Conservation (phyloP, 2,888 invertebrate species). For the Hyalella azteca region DNA sequence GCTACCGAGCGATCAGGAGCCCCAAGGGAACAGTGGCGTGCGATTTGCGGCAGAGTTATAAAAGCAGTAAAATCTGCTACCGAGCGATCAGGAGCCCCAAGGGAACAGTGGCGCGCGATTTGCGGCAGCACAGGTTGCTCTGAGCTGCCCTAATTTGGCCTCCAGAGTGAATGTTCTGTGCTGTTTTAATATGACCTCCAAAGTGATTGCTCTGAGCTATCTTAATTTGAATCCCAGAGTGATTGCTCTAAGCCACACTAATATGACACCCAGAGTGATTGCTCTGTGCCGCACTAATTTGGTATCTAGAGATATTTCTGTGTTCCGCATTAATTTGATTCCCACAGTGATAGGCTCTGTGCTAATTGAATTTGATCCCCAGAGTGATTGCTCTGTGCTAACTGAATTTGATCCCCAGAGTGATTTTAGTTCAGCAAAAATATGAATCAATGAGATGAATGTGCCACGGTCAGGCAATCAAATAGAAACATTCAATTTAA, state of each 20-base stretch:
- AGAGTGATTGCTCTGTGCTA: background rate
- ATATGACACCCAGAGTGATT: background rate
- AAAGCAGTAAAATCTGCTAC: background rate
- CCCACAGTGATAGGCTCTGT: background rate
- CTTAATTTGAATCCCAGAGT: slow-evolving; percentile 3
- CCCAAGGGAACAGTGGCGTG: background rate
- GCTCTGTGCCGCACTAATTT: background rate
- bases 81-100: slow-evolving; percentile 1
- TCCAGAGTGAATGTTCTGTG: background rate
- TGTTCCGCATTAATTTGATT: background rate
- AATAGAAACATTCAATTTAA: too few relatives aligned
- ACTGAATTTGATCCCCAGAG: too few relatives aligned
- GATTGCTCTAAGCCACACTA: background rate
- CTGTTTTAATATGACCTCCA: background rate
- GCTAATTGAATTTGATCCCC: background rate
- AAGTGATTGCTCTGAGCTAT: background rate
- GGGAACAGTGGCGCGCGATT: background rate
- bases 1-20: background rate
- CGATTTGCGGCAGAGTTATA: slow-evolving; percentile 28
- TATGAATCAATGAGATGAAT: too few relatives aligned
- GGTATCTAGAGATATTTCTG: background rate
- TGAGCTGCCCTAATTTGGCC: background rate
- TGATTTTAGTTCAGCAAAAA: too few relatives aligned
- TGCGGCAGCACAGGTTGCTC: background rate
- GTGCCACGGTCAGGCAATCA: too few relatives aligned